Base-by-base conservation (phyloP, 1,140 invertebrate genomes). In the Oryctes rhinoceros region DNA sequence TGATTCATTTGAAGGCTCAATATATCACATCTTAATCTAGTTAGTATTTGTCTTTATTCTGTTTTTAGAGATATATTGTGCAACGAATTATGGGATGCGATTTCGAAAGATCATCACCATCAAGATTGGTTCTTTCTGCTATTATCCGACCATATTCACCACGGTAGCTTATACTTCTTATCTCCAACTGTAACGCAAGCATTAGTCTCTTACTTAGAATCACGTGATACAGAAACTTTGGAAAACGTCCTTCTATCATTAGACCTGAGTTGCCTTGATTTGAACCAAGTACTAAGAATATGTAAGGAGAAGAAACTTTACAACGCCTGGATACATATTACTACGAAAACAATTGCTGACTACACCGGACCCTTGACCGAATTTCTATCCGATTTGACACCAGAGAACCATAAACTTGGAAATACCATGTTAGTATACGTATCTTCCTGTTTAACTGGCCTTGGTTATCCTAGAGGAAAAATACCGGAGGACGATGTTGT, bases 341-440 rank as follows among this genome's bases (percentile, higher is more conserved):
- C 96, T 87, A 97, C 96, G 81, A 91, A 93, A 84, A 96, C 94
- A 9, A 91, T 98, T 83, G 88, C 89, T 39, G 97, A 98, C 87
- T 98, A 95, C 85, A 92, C 94, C 0, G 92, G 93, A 7, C 96
- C 97, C 0, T 90, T 98, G 79, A 94, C 95, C 81, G 96, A 97
- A 84, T 88, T 95, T 18, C 88, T 95, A 76, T 90, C 91, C 0
- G 87, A 91, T 76, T 87, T 86, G 65, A 83, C 88, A 4, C 88
- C 85, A 53, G 89, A 89, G 80, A 89, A 88, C 83, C 89, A 89
- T 65, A 89, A 81, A 77, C 87, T 96, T 24, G 98, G 98, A 18
- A 98, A 98, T 84, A 96, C 97, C 83, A 89, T 99, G 78, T 88
- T 99, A 77, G 94, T 99, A 11, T 99, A 98, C 86, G 91, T 95